Base-by-base conservation (phyloP, 2,888 invertebrate genomes). In the Fragum whitleyi region DNA sequence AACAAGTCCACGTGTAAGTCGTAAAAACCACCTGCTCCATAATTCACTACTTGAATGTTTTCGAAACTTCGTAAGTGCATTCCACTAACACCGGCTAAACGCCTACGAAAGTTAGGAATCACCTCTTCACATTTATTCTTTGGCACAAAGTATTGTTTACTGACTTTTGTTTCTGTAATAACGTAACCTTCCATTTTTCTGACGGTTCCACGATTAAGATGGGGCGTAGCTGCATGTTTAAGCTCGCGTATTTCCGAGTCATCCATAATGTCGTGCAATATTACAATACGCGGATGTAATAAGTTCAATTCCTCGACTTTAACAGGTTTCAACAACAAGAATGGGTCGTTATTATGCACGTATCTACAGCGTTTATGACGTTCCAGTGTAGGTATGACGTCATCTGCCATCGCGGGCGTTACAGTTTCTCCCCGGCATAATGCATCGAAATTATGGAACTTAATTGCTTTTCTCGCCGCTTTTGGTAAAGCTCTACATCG, bases 21-120 rank as follows among this genome's bases (percentile, higher is more conserved):
- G 42, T 71, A 71, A 28, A 57, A 71, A 2, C 71, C 71, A 26
- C 59, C 71, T 11, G 59, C 59, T 7, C 71, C 71, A 32, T 71
- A 71, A 42, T 71, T 71, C 11, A 57, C 71, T 2, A 71, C 71
- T 28, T 71, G 71, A 11, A 59, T 36, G 28, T 55, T 51, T 23
- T 69, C 69, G 32, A 69, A 69, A 21, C 69, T 55, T 28, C 21
- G 23, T 9, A 69, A 53, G 32, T 55, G 28, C 53, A 55, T 32
- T n/a, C 69, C 53, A 29, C 53, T 69, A 6, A 55, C 51, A 7
- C 21, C 69, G n/a, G 69, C 28, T 3, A 69, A 29, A n/a, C 69
- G 28, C 16, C 21, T 16, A 1, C 53, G 21, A 1, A 69, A 32
- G 11, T 53, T 69, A 19, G 65, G 23, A 65, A 65, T 23, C 2